A percentile compares a stretch with the other conserved stretches of the same genome.
phyloP scores from a whole-genome alignment of 2,113 vertebrate species.

The Antennarius striatus region DNA sequence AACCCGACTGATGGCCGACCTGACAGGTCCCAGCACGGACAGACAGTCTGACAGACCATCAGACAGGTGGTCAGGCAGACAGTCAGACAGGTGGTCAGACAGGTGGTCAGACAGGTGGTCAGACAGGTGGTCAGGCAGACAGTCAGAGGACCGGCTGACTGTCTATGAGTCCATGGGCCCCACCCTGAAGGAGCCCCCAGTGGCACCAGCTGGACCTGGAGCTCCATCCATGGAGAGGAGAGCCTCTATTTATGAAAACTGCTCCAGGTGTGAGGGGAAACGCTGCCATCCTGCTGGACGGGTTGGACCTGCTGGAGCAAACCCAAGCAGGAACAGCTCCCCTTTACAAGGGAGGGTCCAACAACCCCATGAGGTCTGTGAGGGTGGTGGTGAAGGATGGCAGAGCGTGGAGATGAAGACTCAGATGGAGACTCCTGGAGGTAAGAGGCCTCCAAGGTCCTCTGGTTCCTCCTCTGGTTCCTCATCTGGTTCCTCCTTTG shows the following conservation, averaged over 20 bases:
- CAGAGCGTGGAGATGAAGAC: constrained; percentile 36
- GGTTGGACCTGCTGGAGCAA: constrained; percentile 14
- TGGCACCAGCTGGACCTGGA: background rate
- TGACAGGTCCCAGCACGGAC: constrained; percentile 46
- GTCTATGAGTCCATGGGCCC: constrained; percentile 72
- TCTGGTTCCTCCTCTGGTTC: background rate
- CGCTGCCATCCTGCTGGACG: constrained; percentile 43
- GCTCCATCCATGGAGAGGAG: constrained; percentile 19
- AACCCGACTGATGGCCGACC: constrained; percentile 56
- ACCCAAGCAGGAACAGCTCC: background rate
- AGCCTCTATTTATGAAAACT: constrained; percentile 74
- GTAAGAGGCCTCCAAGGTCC: constrained; percentile 64
- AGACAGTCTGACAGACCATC: constrained; percentile 1
- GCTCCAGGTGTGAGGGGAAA: constrained; percentile 64
- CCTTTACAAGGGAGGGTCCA: constrained; percentile 1
- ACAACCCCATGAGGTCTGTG: constrained; percentile 5
- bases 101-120: too few relatives aligned
- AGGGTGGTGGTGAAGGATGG: constrained; percentile 2
- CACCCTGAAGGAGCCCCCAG: background rate
- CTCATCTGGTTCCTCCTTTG: too few relatives aligned
- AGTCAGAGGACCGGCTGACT: constrained; percentile 28
- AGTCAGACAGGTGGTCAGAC: too few relatives aligned
- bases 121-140: background rate
- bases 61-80: too few relatives aligned
- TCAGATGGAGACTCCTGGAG: constrained; percentile 47